A percentile compares a stretch with the other conserved stretches of the same genome.
These are phyloP conservation scores for Eupithecia abbreviata DNA, from an alignment of 2,888 invertebrate species.

Conservation along the genomic window DNA sequence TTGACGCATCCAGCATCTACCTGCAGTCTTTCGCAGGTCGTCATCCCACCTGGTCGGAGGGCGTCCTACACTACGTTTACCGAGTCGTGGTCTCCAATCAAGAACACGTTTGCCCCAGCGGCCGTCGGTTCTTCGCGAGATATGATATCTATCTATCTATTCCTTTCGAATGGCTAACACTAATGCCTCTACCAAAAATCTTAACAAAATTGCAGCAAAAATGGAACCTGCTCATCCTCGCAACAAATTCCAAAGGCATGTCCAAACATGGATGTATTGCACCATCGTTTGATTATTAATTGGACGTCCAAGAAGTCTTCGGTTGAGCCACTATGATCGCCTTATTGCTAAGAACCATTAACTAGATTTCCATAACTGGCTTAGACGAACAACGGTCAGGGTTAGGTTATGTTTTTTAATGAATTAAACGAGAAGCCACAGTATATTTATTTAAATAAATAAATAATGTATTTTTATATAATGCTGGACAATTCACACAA, in stretches of 20 bases:
- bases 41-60: too few species aligned
- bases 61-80: too few species aligned
- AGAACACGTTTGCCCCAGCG: too few species aligned
- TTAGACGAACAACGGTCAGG: constrained; percentile 29
- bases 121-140: too few species aligned
- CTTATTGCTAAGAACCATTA: constrained; percentile 11
- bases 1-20: too few species aligned
- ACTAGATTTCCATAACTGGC: constrained; percentile 34
- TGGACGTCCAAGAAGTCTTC: neutral
- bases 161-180: neutral
- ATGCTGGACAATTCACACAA: too few species aligned
- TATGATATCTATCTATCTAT: too few species aligned
- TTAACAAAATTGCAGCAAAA: neutral
- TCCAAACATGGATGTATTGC: neutral
- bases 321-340: constrained; percentile 12
- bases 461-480: too few species aligned
- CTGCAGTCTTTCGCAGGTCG: too few species aligned
- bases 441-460: too few species aligned
- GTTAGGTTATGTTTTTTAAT: constrained; percentile 10
- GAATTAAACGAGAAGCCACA: neutral
- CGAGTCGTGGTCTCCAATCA: too few species aligned
- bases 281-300: neutral
- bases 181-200: neutral
- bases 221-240: neutral
- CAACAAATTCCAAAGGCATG: neutral